These are phyloP conservation scores for Plotosus lineatus DNA, from an alignment of 2,113 vertebrate genomes.

Conservation along the genomic window DNA sequence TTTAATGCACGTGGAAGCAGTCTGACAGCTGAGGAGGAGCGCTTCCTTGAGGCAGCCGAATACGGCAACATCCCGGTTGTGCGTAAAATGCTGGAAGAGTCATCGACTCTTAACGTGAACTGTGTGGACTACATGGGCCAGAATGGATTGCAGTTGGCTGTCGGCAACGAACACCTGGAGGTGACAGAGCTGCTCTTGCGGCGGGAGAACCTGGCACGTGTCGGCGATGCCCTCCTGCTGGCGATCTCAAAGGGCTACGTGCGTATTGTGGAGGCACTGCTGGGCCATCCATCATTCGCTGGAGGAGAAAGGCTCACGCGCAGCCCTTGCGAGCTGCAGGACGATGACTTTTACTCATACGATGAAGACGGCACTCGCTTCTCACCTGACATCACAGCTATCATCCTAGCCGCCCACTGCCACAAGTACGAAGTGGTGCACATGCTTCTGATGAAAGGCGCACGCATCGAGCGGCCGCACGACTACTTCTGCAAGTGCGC, in stretches of 20 bases:
- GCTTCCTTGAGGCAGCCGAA: conserved; percentile 54
- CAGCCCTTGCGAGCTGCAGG: conserved; percentile 81
- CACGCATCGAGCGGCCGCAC: conserved; percentile 83
- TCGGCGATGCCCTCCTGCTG: conserved; percentile 84
- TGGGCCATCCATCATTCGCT: conserved; percentile 81
- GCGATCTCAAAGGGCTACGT: conserved; percentile 89
- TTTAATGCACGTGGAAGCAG: conserved; percentile 80
- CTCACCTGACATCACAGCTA: conserved; percentile 85
- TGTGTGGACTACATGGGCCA: conserved; percentile 56
- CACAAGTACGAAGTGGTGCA: conserved; percentile 89
- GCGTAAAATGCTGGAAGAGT: conserved; percentile 57
- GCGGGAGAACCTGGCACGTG: conserved; percentile 83
- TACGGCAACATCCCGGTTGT: conserved; percentile 57
- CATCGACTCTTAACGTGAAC: conserved; percentile 51
- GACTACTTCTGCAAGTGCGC: conserved; percentile 87
- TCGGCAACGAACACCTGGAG: conserved; percentile 56
- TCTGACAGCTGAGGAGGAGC: conserved; percentile 66
- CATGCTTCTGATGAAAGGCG: conserved; percentile 83
- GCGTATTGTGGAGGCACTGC: conserved; percentile 86
- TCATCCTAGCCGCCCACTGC: conserved; percentile 87
- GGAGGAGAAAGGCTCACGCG: conserved; percentile 80
- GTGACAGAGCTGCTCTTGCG: conserved; percentile 64
- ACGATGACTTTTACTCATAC: conserved; percentile 89
- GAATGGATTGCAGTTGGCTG: conserved; percentile 52
- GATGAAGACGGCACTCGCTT: conserved; percentile 88